These are phyloP conservation scores for Sesamia inferens DNA, from an alignment of 2,888 invertebrate species.

Conservation along the genomic window DNA sequence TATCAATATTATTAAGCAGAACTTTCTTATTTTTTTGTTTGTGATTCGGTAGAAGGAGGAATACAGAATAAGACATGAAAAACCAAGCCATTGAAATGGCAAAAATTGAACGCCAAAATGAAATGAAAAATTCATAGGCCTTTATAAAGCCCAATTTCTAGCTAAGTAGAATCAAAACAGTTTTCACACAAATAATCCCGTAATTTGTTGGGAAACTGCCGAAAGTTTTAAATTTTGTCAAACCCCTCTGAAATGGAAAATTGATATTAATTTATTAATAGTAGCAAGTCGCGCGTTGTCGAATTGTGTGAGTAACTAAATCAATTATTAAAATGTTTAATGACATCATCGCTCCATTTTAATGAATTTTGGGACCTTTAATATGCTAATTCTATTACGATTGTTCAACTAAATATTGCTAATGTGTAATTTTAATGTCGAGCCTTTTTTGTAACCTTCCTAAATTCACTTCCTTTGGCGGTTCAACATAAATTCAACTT, in stretches of 20 bases:
- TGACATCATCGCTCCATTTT: conserved; percentile 43
- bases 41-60: background rate
- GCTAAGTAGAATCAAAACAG: conserved; percentile 14
- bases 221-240: conserved; percentile 52
- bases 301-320: conserved; percentile 37
- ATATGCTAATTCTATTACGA: conserved; percentile 26
- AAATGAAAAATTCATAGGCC: conserved; percentile 17
- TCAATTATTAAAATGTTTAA: conserved; percentile 52
- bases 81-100: background rate
- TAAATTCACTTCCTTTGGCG: background rate
- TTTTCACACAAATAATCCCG: conserved; percentile 45
- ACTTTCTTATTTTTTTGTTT: background rate
- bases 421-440: conserved; percentile 18
- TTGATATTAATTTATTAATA: conserved; percentile 45
- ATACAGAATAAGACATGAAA: background rate
- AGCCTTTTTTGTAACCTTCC: background rate
- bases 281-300: conserved; percentile 30
- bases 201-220: conserved; percentile 44
- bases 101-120: conserved; percentile 7
- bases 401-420: conserved; percentile 16
- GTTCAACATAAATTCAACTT: background rate
- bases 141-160: conserved; percentile 22
- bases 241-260: conserved; percentile 41
- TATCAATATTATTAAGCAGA: background rate
- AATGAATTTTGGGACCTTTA: conserved; percentile 31